phyloP scores from a whole-genome alignment of 2,113 vertebrate genomes.

The Ailurus styani region DNA sequence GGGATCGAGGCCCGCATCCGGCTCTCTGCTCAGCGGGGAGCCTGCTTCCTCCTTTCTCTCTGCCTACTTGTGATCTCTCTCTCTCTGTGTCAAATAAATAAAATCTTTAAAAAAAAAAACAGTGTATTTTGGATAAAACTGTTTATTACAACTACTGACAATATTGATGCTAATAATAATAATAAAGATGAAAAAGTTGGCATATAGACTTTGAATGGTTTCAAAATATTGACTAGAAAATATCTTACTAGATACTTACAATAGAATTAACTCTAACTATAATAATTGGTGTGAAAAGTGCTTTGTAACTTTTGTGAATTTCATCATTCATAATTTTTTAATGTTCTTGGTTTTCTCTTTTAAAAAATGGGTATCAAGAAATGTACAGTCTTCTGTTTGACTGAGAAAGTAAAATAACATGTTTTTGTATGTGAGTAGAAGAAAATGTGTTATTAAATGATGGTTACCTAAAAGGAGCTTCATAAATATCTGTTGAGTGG shows the following conservation, averaged over 20 bases:
- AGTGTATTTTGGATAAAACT: background rate
- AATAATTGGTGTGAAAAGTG: background rate
- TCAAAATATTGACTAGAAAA: background rate
- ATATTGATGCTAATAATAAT: background rate
- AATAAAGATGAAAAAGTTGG: background rate
- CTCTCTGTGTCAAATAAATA: no score
- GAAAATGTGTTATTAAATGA: slow-evolving; percentile 16
- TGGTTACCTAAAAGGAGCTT: background rate
- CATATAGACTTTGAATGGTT: background rate
- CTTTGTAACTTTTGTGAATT: background rate
- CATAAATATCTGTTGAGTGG: background rate
- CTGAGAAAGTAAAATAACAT: background rate
- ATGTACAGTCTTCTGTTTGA: background rate
- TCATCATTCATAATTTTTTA: background rate
- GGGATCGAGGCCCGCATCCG: no score
- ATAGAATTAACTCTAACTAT: background rate
- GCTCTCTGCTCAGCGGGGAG: no score
- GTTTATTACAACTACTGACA: background rate
- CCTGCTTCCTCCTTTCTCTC: no score
- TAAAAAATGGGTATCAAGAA: background rate
- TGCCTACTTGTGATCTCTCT: no score
- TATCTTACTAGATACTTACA: background rate
- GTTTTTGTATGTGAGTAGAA: background rate
- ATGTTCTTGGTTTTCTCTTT: slow-evolving; percentile 6
- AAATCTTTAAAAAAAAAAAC: no score